Conservation (phyloP, 1,140 invertebrate species). For the Saccostrea cuccullata region DNA sequence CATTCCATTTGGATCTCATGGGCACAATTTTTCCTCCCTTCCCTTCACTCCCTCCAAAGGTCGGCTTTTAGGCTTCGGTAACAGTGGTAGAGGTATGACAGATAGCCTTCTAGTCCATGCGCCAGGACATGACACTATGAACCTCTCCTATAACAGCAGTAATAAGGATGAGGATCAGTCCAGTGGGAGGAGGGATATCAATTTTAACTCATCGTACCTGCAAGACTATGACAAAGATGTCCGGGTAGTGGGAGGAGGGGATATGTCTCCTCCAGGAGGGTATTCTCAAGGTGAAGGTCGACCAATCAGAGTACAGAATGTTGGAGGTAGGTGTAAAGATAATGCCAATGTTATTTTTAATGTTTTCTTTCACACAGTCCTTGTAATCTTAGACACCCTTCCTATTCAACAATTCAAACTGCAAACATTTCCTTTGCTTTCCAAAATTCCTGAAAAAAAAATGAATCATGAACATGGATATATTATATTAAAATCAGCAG, state of each 20-base stretch:
- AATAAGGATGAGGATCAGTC: not conserved
- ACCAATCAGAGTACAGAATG: not conserved
- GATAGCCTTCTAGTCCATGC: conserved; percentile 64
- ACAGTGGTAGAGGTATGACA: not conserved
- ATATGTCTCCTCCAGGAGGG: conserved; percentile 52
- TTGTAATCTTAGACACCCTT: too few relatives aligned
- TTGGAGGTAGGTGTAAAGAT: conserved; percentile 2
- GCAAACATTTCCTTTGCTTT: too few relatives aligned
- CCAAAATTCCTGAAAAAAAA: too few relatives aligned
- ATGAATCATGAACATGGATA: too few relatives aligned
- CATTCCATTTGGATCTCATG: conserved; percentile 2
- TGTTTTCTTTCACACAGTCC: too few relatives aligned
- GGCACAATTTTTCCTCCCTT: not conserved
- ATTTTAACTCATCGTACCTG: not conserved
- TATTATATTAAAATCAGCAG: too few relatives aligned
- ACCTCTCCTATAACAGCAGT: conserved; percentile 48
- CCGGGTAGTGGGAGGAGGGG: conserved; percentile 44
- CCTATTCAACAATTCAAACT: too few relatives aligned
- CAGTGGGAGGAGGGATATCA: not conserved
- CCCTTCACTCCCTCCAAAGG: conserved; percentile 21
- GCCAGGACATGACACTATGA: conserved; percentile 58
- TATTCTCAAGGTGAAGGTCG: conserved; percentile 42
- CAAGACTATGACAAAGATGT: not conserved
- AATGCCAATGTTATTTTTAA: too few relatives aligned
- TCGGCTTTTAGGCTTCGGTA: not conserved